These are phyloP conservation scores for Portunus trituberculatus DNA, from an alignment of 1,140 invertebrate species.

Conservation along the genomic window DNA sequence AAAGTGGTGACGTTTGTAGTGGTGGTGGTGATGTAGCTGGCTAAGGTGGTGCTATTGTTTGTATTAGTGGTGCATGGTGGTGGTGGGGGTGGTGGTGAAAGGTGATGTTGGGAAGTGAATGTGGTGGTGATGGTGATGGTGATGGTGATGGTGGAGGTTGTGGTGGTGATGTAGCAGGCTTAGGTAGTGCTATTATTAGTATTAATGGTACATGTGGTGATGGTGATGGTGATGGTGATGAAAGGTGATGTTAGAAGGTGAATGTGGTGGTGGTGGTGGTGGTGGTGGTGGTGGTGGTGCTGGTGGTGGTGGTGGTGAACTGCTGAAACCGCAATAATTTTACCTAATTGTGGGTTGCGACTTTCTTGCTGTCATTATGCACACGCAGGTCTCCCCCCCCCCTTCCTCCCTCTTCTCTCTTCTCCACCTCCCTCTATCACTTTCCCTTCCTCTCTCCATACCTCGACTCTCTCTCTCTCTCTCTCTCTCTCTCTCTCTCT, in stretches of 20 bases:
- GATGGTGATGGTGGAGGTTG: neutral
- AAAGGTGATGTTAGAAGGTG: too few relatives aligned
- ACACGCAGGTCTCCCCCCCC: neutral
- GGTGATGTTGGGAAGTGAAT: too few relatives aligned
- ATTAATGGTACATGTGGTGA: neutral
- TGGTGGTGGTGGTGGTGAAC: neutral
- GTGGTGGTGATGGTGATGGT: neutral
- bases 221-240: neutral
- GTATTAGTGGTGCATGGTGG: neutral
- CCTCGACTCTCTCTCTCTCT: neutral
- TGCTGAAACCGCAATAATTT: conserved; percentile 14
- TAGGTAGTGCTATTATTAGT: neutral
- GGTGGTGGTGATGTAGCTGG: neutral
- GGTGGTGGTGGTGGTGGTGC: neutral
- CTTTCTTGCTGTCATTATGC: conserved; percentile 13
- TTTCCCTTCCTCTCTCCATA: neutral
- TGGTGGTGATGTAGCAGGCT: neutral
- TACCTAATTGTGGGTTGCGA: conserved; percentile 21
- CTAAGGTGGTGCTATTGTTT: neutral
- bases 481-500: neutral
- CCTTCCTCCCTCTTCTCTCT: neutral
- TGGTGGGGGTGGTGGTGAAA: neutral
- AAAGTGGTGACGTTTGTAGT: neutral
- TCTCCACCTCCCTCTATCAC: neutral
- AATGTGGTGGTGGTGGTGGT: neutral